These are phyloP conservation scores for Apaloderma vittatum DNA, from an alignment of 2,113 vertebrate genomes.

Conservation along the genomic window DNA sequence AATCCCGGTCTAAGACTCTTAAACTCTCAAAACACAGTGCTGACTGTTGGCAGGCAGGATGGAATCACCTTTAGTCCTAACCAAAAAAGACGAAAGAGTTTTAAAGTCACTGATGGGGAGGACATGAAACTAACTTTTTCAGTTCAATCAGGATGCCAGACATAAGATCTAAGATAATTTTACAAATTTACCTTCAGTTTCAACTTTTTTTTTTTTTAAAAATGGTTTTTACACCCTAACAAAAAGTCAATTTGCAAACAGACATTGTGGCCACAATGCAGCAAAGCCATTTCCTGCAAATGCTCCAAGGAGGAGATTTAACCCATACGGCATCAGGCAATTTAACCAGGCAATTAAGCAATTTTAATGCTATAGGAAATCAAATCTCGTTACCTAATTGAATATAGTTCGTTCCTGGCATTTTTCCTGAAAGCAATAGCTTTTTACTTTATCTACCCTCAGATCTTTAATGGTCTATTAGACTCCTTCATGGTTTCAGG, in stretches of 20 bases:
- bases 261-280: not conserved
- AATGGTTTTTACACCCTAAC: not conserved
- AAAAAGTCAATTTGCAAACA: not conserved
- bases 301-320: not conserved
- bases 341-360: slow-evolving; percentile 58
- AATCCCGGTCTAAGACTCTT: not conserved
- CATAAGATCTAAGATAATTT: not conserved
- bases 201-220: not conserved
- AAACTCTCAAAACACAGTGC: not conserved
- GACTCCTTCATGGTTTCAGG: not conserved
- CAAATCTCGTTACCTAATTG: slow-evolving; percentile 41
- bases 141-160: not conserved
- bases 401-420: slow-evolving; percentile 16
- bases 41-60: not conserved
- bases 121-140: not conserved
- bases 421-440: not conserved
- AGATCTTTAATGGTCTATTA: not conserved
- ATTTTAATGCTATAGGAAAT: slow-evolving; percentile 51
- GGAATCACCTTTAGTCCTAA: not conserved
- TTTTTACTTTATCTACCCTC: not conserved
- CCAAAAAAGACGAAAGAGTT: not conserved
- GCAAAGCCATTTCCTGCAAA: slow-evolving; percentile 1
- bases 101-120: not conserved
- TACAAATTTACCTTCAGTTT: not conserved
- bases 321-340: slow-evolving; percentile 16